Base-by-base conservation (phyloP, 2,888 invertebrate species). In the Drosophila lacicola region DNA sequence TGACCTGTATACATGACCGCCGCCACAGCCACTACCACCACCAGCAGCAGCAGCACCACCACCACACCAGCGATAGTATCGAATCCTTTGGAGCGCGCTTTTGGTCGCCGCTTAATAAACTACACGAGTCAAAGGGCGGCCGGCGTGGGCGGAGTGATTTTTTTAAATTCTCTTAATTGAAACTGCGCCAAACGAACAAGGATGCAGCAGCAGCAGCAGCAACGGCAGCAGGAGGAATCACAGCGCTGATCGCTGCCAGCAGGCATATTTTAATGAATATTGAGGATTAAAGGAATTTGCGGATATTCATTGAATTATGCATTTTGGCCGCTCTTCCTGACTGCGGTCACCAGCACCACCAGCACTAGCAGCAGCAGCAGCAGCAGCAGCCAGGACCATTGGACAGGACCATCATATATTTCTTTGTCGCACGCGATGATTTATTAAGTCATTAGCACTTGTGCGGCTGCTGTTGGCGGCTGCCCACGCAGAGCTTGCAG, bases 271-370 rank as follows among this genome's bases (percentile, higher is more conserved):
- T 92, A 92, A 92, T 91, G 91, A 92, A 91, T 92, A 91, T 91
- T 90, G 90, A 90, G 91, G 92, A 91, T 92, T 92, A 91, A 92
- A 91, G 91, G 91, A 91, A 92, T 92, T 91, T 87, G 91, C 82
- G 92, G 92, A 92, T 91, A 91, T 92, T 90, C 91, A 92, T 92
- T 92, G 91, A 92, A 92, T 92, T 92, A 92, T 91, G 88, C 83
- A 90, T 88, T 90, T 88, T 84, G 76, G 76, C 74, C 75, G 61
- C 74, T 89, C 86, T 82, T 79, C 72, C 82, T 65, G 74, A 57
- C 64, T 67, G 74, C 53, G 82, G 77, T 76, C 57, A 45, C 39
- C 70, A 58, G 37, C 63, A 63, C 17, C 61, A 63, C 54, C 58
- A 53, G 25, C 57, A 65, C n/a, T 5, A 46, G 42, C 36, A 63